Conservation (phyloP, 2,797 vertebrate genomes). For the Eutrigla gurnardus region DNA sequence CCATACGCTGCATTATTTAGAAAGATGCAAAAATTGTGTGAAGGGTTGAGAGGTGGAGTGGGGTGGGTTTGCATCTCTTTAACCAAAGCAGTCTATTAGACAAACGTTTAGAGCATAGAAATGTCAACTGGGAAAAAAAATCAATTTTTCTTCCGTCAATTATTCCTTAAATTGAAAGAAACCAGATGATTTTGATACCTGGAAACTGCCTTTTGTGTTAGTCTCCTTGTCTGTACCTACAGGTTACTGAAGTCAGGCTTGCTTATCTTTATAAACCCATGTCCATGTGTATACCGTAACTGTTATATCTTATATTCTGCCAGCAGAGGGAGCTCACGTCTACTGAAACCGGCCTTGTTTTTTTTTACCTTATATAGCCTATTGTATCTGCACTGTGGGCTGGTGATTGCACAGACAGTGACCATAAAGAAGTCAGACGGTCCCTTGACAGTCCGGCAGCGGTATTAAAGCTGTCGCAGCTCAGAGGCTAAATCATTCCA, state of each 20-base stretch:
- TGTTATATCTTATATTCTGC: background rate
- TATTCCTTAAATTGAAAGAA: background rate
- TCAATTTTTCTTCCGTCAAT: background rate
- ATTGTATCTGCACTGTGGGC: constrained; percentile 16
- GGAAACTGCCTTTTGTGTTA: background rate
- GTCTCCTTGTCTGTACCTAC: no score
- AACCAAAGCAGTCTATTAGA: background rate
- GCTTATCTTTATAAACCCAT: background rate
- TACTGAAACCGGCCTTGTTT: constrained; percentile 6
- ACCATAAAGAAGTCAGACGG: constrained; percentile 66
- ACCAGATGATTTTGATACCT: background rate
- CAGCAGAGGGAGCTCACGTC: constrained; percentile 70
- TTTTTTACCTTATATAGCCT: background rate
- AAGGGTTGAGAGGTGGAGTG: no score
- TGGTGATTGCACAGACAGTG: constrained; percentile 57
- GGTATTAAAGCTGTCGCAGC: constrained; percentile 37
- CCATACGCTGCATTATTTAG: background rate
- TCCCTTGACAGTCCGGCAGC: constrained; percentile 38
- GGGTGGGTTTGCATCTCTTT: background rate
- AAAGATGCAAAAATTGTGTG: background rate
- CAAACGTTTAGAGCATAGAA: background rate
- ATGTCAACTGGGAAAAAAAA: background rate
- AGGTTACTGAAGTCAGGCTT: no score
- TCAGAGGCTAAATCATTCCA: constrained; percentile 46
- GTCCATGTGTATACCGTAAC: background rate